Conservation (phyloP, 2,113 vertebrate genomes). For the Pogona vitticeps region DNA sequence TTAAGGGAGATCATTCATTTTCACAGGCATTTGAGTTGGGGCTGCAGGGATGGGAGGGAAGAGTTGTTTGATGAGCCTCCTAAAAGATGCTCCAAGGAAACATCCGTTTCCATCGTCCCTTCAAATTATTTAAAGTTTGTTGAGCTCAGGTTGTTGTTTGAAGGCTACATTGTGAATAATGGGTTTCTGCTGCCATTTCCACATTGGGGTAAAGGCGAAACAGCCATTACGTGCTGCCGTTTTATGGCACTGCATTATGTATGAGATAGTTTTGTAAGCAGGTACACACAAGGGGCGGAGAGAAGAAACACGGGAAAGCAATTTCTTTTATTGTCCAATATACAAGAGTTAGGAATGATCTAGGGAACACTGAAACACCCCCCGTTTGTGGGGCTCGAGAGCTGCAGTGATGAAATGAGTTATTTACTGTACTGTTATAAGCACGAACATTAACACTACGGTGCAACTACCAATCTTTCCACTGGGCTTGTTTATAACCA, state of each 20-base stretch:
- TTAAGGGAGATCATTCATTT: constrained; percentile 61
- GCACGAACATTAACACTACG: not conserved
- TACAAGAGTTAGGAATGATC: constrained; percentile 57
- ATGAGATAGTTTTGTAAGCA: constrained; percentile 67
- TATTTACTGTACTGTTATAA: constrained; percentile 42
- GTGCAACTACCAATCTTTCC: constrained; percentile 12
- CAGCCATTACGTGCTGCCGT: constrained; percentile 18
- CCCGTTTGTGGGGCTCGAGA: constrained; percentile 43
- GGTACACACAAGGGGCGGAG: constrained; percentile 47
- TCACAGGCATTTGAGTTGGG: constrained; percentile 33
- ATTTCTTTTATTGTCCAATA: constrained; percentile 56
- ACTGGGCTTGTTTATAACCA: constrained; percentile 5
- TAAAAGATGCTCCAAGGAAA: constrained; percentile 63
- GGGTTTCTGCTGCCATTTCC: constrained; percentile 61
- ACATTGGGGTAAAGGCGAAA: constrained; percentile 39
- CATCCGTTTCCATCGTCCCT: constrained; percentile 21
- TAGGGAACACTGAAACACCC: constrained; percentile 50
- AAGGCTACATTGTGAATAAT: constrained; percentile 53
- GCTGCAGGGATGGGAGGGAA: not conserved
- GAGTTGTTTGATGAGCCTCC: constrained; percentile 54
- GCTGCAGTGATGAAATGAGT: constrained; percentile 23
- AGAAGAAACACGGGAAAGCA: constrained; percentile 45
- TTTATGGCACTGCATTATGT: constrained; percentile 68
- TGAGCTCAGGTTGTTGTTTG: constrained; percentile 58
- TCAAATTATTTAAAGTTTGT: constrained; percentile 66